Base-by-base conservation (phyloP, 2,113 vertebrate genomes). In the Numida meleagris region DNA sequence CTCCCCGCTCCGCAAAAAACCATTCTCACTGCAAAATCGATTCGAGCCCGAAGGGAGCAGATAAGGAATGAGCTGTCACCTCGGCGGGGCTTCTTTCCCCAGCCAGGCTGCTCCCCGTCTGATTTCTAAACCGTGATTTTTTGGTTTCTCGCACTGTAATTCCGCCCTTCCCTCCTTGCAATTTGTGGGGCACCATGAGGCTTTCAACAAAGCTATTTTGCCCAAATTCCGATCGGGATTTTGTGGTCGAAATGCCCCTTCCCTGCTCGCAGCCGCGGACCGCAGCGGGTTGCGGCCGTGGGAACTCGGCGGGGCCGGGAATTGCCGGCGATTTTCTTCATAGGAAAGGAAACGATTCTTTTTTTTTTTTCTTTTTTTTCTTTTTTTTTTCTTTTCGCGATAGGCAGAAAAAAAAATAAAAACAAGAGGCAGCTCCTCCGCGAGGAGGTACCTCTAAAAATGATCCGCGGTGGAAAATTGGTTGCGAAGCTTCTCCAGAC, bases 91-190 rank as follows among this genome's bases (percentile, higher is more conserved):
- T 95, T 82, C 11, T 71, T 72, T 53, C 78, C 82, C 62, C 59
- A 86, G 53, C 38, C 70, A 34, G 68, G 31, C 82, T 19, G 62
- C 79, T 81, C 61, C 82, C 6, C 45, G 65, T 62, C 45, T 6
- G 46, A 84, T 86, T 91, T 31, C 87, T 8, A 33, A 82, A 92
- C 67, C 34, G 31, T 40, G 66, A 95, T 84, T 46, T 91, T 91
- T 40, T 51, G 96, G 94, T 96, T 95, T 93, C 78, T 75, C 65
- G 68, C 95, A 57, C 93, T 94, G 40, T 96, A 96, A 96, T 96
- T 96, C 76, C 29, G 75, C 76, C 90, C 77, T 88, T 72, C 68
- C 95, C 95, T 95, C 96, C 59, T 73, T 90, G 94, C 90, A 91
- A 95, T 96, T 94, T 96, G 90, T 90, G 93, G 8, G 90, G 95